Evolutionary conservation across 2,888 invertebrate genomes (phyloP).

Genomic region (Cistogaster globosa): DNA sequence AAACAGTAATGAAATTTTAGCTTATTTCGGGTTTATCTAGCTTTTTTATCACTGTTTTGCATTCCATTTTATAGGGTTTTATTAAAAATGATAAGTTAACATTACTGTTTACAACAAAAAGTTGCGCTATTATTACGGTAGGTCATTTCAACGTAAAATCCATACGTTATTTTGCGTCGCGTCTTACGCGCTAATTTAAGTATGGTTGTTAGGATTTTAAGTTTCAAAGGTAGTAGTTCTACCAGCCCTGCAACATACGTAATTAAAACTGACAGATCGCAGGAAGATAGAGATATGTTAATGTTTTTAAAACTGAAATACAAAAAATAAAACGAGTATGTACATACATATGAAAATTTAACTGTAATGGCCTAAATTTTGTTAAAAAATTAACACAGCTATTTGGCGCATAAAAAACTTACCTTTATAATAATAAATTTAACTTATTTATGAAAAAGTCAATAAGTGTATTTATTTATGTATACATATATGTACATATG

Average conservation of each 20-base stretch:
- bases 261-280: constrained; percentile 26
- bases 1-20: too few relatives aligned
- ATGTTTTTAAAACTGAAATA: constrained; percentile 18
- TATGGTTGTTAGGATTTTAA: neutral
- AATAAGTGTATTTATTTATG: neutral
- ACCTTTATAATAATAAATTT: constrained; percentile 40
- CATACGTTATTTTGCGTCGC: too few relatives aligned
- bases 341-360: constrained; percentile 24
- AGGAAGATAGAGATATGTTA: constrained; percentile 11
- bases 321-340: neutral
- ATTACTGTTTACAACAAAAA: too few relatives aligned
- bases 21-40: too few relatives aligned
- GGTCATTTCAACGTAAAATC: too few relatives aligned
- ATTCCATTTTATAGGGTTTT: too few relatives aligned
- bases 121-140: too few relatives aligned
- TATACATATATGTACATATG: too few relatives aligned
- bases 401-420: constrained; percentile 25
- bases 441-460: constrained; percentile 24
- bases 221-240: neutral
- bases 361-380: constrained; percentile 54
- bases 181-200: too few relatives aligned
- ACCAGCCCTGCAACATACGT: constrained; percentile 25
- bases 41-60: too few relatives aligned
- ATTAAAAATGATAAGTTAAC: too few relatives aligned
- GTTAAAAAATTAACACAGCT: neutral